Percentiles rank a stretch among this genome's conserved stretches.
Evolutionary conservation across 2,888 invertebrate genomes (phyloP).

Genomic region (Liposcelis brunnea): DNA sequence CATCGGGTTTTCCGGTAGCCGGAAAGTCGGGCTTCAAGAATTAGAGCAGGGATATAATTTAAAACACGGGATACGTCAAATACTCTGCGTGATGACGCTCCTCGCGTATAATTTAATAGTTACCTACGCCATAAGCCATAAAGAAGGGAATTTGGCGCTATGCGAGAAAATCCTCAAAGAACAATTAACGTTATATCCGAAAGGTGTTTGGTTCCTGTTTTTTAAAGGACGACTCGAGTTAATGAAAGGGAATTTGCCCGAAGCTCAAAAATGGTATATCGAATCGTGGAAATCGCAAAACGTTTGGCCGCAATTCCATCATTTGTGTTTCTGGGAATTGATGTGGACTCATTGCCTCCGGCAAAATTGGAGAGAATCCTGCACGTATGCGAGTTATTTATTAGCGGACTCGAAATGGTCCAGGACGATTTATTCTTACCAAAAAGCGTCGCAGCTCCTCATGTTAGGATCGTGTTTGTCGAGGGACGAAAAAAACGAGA

Average conservation of each 20-base stretch:
- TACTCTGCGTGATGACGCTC: conserved; percentile 70
- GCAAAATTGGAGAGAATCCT: conserved; percentile 62
- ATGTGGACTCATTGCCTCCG: conserved; percentile 68
- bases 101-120: conserved; percentile 76
- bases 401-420: conserved; percentile 80
- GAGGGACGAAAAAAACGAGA: conserved; percentile 33
- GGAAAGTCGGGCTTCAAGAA: conserved; percentile 55
- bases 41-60: conserved; percentile 52
- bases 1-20: conserved; percentile 82
- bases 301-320: conserved; percentile 81
- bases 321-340: conserved; percentile 86
- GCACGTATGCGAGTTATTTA: conserved; percentile 50
- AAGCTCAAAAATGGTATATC: conserved; percentile 56
- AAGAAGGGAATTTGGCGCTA: conserved; percentile 58
- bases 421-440: conserved; percentile 76
- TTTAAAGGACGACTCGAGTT: conserved; percentile 76
- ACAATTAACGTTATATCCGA: conserved; percentile 56
- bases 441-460: conserved; percentile 65
- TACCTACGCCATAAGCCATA: conserved; percentile 62
- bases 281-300: conserved; percentile 66
- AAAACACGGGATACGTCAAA: conserved; percentile 59
- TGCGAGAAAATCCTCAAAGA: conserved; percentile 58
- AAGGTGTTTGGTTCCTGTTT: conserved; percentile 82
- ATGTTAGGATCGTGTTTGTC: conserved; percentile 43
- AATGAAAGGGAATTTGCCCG: conserved; percentile 55